Base-by-base conservation (phyloP, 2,888 invertebrate species). In the Leptinotarsa rubiginosa region DNA sequence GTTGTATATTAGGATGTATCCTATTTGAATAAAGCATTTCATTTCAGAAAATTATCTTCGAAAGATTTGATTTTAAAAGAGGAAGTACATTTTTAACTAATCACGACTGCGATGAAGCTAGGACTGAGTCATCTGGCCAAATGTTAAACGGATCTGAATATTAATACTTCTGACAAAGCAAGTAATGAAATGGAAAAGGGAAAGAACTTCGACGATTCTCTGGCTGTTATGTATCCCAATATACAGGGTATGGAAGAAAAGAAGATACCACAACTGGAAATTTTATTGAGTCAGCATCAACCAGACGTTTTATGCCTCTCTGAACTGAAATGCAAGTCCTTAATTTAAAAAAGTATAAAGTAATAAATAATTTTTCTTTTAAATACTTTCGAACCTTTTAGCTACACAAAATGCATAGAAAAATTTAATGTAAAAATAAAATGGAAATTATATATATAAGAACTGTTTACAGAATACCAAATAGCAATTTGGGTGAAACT, bases 251-350 rank as follows among this genome's bases (percentile, higher is more conserved):
- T 54, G 18, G 54, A 20, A 54, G 18, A 20, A 54, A 54, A 54
- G 54, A 54, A 54, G 54, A 54, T 54, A 54, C 18, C 54, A 54
- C 54, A 54, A 18, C 18, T 54, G 18, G n/a, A n/a, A 3, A 54
- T 54, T 54, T 54, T 18, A 54, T 54, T 54, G 20, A n/a, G 20
- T 18, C 54, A 54, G 18, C 54, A 54, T 18, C 54, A 54, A n/a
- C 54, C 54, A 54, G 54, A 54, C n/a, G 54, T 54, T 54, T 54
- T 20, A n/a, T 54, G 54, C 54, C 12, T 54, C 54, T 54, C 54
- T 54, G 54, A n/a, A 54, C 18, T 54, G 54, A 54, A 54, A 18
- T 54, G 54, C 18, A 54, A 54, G 54, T n/a, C 4, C 54, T 18
- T n/a, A 54, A 54, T 54, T 20, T 54, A 18, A 54, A 54, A 54